Conservation (phyloP, 2,113 vertebrate genomes). For the Eptesicus fuscus region DNA sequence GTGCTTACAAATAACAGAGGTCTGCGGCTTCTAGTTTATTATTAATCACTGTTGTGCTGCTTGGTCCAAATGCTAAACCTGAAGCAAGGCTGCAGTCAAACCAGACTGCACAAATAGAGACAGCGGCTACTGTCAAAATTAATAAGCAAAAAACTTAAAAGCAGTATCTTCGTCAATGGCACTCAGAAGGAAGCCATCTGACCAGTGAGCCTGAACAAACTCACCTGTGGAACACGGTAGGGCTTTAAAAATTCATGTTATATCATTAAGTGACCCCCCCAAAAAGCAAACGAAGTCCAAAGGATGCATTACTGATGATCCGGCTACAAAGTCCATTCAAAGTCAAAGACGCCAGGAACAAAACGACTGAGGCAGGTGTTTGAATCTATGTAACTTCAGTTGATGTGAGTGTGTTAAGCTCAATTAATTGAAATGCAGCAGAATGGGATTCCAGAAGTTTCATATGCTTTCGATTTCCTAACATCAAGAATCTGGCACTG, state of each 20-base stretch:
- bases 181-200: not conserved
- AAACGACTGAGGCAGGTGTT: not conserved
- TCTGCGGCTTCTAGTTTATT: not conserved
- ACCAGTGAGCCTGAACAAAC: not conserved
- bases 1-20: not conserved
- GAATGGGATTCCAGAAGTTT: not conserved
- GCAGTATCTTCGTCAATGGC: not conserved
- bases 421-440: not conserved
- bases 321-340: not conserved
- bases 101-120: not conserved
- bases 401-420: not conserved
- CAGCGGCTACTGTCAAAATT: not conserved
- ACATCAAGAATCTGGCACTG: not conserved
- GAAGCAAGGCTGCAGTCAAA: not conserved
- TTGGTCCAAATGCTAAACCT: not conserved
- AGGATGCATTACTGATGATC: not conserved
- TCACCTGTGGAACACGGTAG: not conserved
- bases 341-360: not conserved
- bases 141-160: not conserved
- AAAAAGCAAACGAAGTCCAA: not conserved
- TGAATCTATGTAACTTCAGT: not conserved
- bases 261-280: not conserved
- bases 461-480: not conserved
- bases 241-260: slow-evolving; percentile 2
- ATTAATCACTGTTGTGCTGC: not conserved